phyloP scores from a whole-genome alignment of 2,888 invertebrate genomes.

The Ectobius pallidus region DNA sequence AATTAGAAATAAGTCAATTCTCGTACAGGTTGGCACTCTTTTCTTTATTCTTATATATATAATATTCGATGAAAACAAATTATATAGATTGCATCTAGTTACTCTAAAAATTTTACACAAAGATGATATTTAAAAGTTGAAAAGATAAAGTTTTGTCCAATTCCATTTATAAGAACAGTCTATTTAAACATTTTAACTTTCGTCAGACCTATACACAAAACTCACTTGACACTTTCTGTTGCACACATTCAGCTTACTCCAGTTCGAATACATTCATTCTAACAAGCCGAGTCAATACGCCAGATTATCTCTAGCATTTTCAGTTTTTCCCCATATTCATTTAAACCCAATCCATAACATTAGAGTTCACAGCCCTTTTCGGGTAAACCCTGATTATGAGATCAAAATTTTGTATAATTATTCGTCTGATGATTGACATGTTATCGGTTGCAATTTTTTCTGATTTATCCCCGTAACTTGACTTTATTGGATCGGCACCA shows the following conservation, averaged over 20 bases:
- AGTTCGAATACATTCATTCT: not conserved
- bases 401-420: constrained; percentile 33
- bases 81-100: constrained; percentile 26
- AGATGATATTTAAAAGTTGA: constrained; percentile 36
- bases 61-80: constrained; percentile 37
- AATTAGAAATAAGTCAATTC: too few species aligned
- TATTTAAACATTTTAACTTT: not conserved
- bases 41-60: constrained; percentile 29
- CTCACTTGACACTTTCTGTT: not conserved
- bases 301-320: too few species aligned
- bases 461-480: too few species aligned
- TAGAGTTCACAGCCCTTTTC: constrained; percentile 39
- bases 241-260: not conserved
- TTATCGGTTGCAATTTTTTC: too few species aligned
- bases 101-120: constrained; percentile 40
- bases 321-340: not conserved
- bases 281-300: too few species aligned
- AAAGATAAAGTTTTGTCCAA: constrained; percentile 24
- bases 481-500: too few species aligned
- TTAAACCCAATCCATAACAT: not conserved
- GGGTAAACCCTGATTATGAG: constrained; percentile 38
- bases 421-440: not conserved
- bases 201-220: not conserved
- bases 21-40: constrained; percentile 39
- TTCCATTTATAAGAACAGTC: constrained; percentile 19